phyloP scores from a whole-genome alignment of 2,113 vertebrate species.

The Coryphaenoides rupestris region DNA sequence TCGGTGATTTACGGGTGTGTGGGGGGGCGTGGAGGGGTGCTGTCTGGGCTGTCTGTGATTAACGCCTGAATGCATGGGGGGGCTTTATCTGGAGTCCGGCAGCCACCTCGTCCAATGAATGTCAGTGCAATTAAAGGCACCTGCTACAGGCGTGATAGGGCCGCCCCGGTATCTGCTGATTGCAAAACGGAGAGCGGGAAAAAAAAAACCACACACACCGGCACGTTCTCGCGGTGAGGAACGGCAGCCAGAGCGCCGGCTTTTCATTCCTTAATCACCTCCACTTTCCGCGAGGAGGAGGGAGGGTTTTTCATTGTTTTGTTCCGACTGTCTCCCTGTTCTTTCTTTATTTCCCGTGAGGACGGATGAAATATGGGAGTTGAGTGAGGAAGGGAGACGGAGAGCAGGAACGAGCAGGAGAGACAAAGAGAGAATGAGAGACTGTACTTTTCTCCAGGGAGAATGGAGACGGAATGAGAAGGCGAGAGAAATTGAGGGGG shows the following conservation, averaged over 20 bases:
- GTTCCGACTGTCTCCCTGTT: slow-evolving; percentile 41
- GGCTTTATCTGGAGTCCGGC: slow-evolving; percentile 61
- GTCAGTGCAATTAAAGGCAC: slow-evolving; percentile 56
- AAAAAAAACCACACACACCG: too few relatives aligned
- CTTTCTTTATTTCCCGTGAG: slow-evolving; percentile 26
- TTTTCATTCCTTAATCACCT: slow-evolving; percentile 68
- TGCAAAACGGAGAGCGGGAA: slow-evolving; percentile 45
- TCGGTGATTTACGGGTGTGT: slow-evolving; percentile 51
- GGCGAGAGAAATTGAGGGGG: too few relatives aligned
- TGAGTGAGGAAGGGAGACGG: slow-evolving; percentile 4
- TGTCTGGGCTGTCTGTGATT: slow-evolving; percentile 37
- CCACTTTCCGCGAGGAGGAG: slow-evolving; percentile 58
- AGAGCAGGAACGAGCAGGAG: too few relatives aligned
- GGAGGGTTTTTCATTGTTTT: slow-evolving; percentile 47
- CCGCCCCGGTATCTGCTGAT: slow-evolving; percentile 49
- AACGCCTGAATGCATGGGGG: slow-evolving; percentile 49
- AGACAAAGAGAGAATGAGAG: too few relatives aligned
- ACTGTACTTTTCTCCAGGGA: too few relatives aligned
- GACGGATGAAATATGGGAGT: slow-evolving; percentile 52
- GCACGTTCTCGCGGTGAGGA: slow-evolving; percentile 23
- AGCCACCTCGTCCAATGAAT: slow-evolving; percentile 47
- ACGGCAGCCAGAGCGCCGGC: slow-evolving; percentile 38
- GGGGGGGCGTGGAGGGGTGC: slow-evolving; percentile 17
- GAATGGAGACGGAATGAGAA: too few relatives aligned
- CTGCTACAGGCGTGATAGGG: slow-evolving; percentile 27